Evolutionary conservation across 2,888 invertebrate species (phyloP), one percentile per base, ranked within the genome.

Genomic region (Ectemnius continuus): DNA sequence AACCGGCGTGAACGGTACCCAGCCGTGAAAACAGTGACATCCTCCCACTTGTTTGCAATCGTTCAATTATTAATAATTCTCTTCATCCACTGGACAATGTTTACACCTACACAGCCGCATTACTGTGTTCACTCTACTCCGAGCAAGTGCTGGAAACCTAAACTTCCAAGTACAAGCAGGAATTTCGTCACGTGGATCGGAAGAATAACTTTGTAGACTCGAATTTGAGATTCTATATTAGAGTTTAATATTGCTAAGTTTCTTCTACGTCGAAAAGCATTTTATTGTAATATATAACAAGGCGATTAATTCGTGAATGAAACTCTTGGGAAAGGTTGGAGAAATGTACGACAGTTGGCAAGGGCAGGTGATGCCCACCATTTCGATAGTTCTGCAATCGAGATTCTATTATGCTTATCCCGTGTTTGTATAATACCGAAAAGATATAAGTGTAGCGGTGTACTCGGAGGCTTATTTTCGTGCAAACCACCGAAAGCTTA

Each of bases 371-470:
- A 56, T 47, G 58, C 8, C 16, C 26, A 57, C 26, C 45, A 18
- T 64, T 64, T 69, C 73, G 60, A 70, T 70, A 63, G 57, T 67
- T 67, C 62, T 76, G n/a, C 52, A 76, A 76, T 67, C 76, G 60
- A 60, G 58, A 76, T 76, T 76, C 61, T 67, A 74, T 74, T 76
- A 67, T 20, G 59, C 48, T 70, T 67, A 67, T 66, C 20, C 61
- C 60, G 8, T 52, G 52, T 67, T 69, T 59, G 2, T 23, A 61
- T 52, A 20, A 60, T 62, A 26, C n/a, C 57, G 66, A 61, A 67
- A 66, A 67, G 20, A 16, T 60, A 56, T n/a, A 18, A 20, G 2
- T 36, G 18, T 13, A 56, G 6, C 36, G 8, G 28, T 14, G 67
- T 58, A 63, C 14, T 4, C 18, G 26, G 45, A 56, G 18, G 57